Conservation (phyloP, 2,113 vertebrate genomes). For the Stictonetta naevosa region DNA sequence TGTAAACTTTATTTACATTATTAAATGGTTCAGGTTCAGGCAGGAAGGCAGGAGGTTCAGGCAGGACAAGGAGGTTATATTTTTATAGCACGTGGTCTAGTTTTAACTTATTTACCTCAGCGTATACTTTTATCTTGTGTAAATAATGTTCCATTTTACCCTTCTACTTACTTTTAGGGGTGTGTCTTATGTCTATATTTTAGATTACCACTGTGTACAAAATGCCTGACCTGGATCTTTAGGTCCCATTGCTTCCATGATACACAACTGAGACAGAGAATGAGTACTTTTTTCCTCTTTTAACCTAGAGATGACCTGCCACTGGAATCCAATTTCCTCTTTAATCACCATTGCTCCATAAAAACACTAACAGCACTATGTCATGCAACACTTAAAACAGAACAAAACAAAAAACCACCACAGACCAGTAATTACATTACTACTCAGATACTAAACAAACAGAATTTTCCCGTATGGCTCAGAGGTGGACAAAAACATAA, state of each 20-base stretch:
- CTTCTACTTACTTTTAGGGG: not conserved
- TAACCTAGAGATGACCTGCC: slow-evolving; percentile 41
- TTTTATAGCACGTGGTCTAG: fast-evolving
- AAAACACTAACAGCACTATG: not conserved
- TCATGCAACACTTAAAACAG: not conserved
- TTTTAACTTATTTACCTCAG: not conserved
- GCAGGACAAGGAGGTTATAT: not conserved
- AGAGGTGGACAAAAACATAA: not conserved
- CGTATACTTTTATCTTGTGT: not conserved
- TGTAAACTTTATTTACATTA: not conserved
- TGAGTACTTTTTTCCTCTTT: not conserved
- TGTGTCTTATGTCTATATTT: not conserved
- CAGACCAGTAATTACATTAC: not conserved
- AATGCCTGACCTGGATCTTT: not conserved
- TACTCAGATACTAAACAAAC: not conserved
- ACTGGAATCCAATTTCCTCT: slow-evolving; percentile 36
- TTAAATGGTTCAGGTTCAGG: too few relatives aligned
- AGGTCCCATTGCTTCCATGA: not conserved
- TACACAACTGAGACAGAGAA: not conserved
- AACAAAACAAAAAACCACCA: too few relatives aligned
- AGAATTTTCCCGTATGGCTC: not conserved
- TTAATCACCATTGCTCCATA: not conserved
- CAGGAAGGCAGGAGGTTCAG: not conserved
- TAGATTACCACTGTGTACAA: not conserved
- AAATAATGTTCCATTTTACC: not conserved